Percentiles rank a stretch among this genome's conserved stretches.
Evolutionary conservation across 2,113 vertebrate species (phyloP).

Genomic region (Ascaphus truei): DNA sequence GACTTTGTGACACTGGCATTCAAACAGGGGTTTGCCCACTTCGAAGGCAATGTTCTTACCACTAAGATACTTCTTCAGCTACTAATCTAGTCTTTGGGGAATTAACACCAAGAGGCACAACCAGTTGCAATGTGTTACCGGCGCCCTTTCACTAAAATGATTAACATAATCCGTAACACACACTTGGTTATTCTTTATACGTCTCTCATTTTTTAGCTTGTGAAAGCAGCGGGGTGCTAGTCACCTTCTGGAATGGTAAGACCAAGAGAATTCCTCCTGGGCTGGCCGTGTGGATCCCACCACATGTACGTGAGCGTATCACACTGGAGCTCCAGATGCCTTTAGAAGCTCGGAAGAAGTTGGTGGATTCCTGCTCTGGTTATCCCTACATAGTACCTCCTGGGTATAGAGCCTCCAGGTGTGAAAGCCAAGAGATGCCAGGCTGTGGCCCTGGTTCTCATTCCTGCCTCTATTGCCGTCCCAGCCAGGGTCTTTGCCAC

Average conservation of each 20-base stretch:
- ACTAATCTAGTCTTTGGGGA: too few relatives aligned
- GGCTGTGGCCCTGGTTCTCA: not conserved
- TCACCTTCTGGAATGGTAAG: constrained; percentile 61
- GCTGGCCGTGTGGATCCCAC: constrained; percentile 44
- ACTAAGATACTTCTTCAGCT: too few relatives aligned
- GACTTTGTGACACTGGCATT: too few relatives aligned
- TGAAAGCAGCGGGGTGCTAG: constrained; percentile 38
- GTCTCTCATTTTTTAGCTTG: constrained; percentile 24
- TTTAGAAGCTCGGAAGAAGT: constrained; percentile 47
- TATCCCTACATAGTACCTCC: constrained; percentile 46
- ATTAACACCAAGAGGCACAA: too few relatives aligned
- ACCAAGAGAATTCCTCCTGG: constrained; percentile 48
- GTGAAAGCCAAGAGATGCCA: not conserved
- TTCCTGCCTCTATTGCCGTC: not conserved
- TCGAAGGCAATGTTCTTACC: too few relatives aligned
- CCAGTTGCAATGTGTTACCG: too few relatives aligned
- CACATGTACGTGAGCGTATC: constrained; percentile 44
- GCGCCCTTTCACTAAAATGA: too few relatives aligned
- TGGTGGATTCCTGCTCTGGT: constrained; percentile 45
- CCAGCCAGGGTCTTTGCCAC: rapidly evolving
- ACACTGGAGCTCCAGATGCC: constrained; percentile 60
- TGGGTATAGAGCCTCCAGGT: constrained; percentile 41
- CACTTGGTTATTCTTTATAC: not conserved
- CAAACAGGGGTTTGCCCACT: too few relatives aligned
- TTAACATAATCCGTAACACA: too few relatives aligned